Conservation (phyloP, 2,888 invertebrate species). For the Leptinotarsa haldemani region DNA sequence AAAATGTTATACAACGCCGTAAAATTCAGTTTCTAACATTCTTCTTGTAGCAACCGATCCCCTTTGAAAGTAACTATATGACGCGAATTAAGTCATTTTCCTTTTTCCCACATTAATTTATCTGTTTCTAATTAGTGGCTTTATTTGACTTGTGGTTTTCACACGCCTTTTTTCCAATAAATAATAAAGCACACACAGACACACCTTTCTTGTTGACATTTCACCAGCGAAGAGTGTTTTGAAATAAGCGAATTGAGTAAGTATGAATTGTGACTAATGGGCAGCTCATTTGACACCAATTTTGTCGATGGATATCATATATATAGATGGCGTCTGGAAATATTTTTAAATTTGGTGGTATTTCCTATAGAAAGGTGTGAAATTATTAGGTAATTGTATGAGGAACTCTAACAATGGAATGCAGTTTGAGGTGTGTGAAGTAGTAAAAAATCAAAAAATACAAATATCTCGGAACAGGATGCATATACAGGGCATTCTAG, state of each 20-base stretch:
- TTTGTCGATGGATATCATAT: background rate
- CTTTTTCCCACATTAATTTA: constrained; percentile 24
- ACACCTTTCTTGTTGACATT: constrained; percentile 45
- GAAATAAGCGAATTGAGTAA: constrained; percentile 14
- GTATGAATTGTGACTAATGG: constrained; percentile 6
- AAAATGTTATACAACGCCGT: background rate
- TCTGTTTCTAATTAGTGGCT: constrained; percentile 25
- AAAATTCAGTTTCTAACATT: constrained; percentile 2
- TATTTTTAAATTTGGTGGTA: no score
- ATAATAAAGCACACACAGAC: constrained; percentile 39
- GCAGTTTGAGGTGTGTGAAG: no score
- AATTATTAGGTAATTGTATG: no score
- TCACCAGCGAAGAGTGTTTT: constrained; percentile 25
- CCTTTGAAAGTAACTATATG: background rate
- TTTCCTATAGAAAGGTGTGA: no score
- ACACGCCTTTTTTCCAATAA: constrained; percentile 45
- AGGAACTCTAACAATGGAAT: no score
- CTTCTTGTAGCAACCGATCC: background rate
- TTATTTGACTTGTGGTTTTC: constrained; percentile 34
- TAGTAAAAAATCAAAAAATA: no score
- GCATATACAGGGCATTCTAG: no score
- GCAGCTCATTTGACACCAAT: background rate
- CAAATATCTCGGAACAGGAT: no score
- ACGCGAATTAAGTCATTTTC: constrained; percentile 6
- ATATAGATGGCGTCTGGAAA: no score